Conservation (phyloP, 2,888 invertebrate genomes). For the Diogma glabrata region DNA sequence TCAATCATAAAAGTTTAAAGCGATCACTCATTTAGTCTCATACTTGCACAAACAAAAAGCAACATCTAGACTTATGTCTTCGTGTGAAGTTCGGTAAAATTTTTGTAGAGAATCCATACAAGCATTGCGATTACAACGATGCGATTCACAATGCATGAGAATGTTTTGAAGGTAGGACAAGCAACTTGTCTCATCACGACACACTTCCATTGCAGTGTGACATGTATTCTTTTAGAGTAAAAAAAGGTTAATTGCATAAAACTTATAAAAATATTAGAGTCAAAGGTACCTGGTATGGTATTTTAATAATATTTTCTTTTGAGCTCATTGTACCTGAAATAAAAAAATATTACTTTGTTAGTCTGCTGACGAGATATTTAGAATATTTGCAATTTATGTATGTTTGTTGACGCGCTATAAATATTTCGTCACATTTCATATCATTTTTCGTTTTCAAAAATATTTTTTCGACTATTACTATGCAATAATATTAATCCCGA, state of each 20-base stretch:
- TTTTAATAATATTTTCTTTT: background rate
- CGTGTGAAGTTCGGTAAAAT: conserved; percentile 71
- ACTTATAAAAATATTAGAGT: no score
- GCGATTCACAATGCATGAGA: conserved; percentile 66
- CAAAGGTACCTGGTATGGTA: conserved; percentile 5
- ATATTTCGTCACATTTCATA: no score
- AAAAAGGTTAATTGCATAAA: no score
- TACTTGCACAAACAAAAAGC: conserved; percentile 91
- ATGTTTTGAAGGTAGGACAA: conserved; percentile 70
- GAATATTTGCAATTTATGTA: no score
- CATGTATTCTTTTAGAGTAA: conserved; percentile 88
- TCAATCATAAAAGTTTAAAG: conserved; percentile 26
- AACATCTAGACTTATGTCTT: conserved; percentile 76
- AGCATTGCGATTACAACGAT: conserved; percentile 68
- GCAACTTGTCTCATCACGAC: conserved; percentile 72
- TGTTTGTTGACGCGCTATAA: no score
- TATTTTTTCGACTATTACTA: no score
- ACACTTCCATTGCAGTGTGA: conserved; percentile 70
- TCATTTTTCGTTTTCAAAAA: no score
- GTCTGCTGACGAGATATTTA: no score
- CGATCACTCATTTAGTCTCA: no score
- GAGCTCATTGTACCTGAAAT: conserved; percentile 4
- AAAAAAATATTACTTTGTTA: no score
- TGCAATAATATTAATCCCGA: no score
- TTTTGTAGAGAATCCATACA: conserved; percentile 80